Base-by-base conservation (phyloP, 2,113 vertebrate species). In the Platycercus adscitus region DNA sequence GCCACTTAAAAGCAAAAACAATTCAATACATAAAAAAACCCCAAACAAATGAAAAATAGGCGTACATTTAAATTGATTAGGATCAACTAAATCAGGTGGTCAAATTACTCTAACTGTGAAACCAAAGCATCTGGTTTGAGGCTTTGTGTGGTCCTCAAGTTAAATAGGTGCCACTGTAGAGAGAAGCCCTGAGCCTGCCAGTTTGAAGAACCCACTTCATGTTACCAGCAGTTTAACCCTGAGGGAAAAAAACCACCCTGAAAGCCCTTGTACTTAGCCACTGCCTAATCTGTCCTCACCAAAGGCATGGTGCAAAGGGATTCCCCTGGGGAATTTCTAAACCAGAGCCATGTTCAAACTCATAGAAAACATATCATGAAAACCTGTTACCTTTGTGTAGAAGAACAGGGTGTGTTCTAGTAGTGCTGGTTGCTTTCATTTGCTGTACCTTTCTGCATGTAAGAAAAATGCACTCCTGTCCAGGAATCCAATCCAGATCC, bases 71-170 rank as follows among this genome's bases (percentile, higher is more conserved):
- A 70, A 65, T 81, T 52, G 4, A 23, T 78, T 46, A 58, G 18
- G 13, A 89, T 46, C n/a, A 66, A 28, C 33, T 81, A 64, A 50
- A 86, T 56, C 31, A 13, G 26, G 28, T 75, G 20, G 15, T 58
- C 33, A 58, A 47, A 69, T 37, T 63, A 80, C 17, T 50, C 2
- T 58, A 19, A 26, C 33, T 28, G 33, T 58, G 39, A 53, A 83
- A 58, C 2, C 0, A 0, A 52, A 63, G 11, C 21, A 24, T 37
- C 41, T 88, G 50, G 19, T 39, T 14, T 60, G 46, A 26, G 21
- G 18, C 10, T 88, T 73, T 89, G 24, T 1, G 1, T 65, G 5
- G 13, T 82, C 35, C 61, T 79, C 7, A 1, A 44, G 15, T 69
- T 72, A 60, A 79, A 35, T 8, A 35, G 19, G 9, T 49, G 33